Evolutionary conservation across 37 sponge, comb jelly and placozoan genomes (phyloP), one percentile per base, ranked within the genome.

Genomic region (Ianthella basta): DNA sequence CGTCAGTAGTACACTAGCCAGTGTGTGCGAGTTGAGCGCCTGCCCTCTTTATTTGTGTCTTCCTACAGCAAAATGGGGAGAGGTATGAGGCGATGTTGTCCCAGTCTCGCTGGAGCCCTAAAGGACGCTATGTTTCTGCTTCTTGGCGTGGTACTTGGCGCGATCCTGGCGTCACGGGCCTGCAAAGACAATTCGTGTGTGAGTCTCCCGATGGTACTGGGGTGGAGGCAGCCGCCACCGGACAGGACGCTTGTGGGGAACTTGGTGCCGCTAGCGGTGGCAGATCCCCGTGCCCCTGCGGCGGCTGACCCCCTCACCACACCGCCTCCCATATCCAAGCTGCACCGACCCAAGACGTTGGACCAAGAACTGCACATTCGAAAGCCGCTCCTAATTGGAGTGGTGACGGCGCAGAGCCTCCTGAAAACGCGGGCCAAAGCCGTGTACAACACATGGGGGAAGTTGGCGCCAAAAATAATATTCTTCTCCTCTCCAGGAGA

Each of bases 371-470:
- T 85, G 60, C 8, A 56, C 35, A 56, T 32, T 16, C 59, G 60
- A 59, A 34, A 79, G 55, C 57, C 81, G 44, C 80, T 86, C 32
- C 39, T 61, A 23, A 68, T 86, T 41, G 87, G 87, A 16, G 87
- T 86, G 27, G 87, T 86, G 15, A 80, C 87, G 0, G 87, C 87
- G 23, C 56, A 86, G 80, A 38, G 10, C 4, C 33, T 65, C 29
- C 53, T 86, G 15, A 21, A 32, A 1, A 86, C 87, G 15, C 80
- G 87, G 13, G 87, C 87, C 56, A 60, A 12, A 4, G 87, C 87
- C 44, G 59, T 86, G 0, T 41, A 86, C 80, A 56, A 79, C 30
- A 86, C 87, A 15, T 86, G 87, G 87, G 87, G 87, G 24, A 25
- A 39, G 1, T n/a, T 39, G 15, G 81, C 78, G 66, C 65, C 80